phyloP scores from a whole-genome alignment of 2,113 vertebrate species.

The Pluvianellus socialis region DNA sequence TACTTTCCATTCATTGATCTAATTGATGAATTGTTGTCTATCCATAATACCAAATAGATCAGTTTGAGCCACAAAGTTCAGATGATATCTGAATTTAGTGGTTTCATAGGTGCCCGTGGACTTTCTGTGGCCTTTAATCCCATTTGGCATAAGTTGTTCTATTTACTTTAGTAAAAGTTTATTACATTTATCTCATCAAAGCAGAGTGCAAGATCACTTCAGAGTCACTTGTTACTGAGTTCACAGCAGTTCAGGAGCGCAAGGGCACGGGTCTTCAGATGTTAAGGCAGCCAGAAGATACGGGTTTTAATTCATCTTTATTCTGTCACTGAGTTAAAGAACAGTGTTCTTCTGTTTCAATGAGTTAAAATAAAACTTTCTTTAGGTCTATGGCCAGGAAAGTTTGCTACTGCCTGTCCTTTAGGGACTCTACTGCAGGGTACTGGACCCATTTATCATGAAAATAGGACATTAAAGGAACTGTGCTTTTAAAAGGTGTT shows the following conservation, averaged over 20 bases:
- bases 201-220: neutral
- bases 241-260: neutral
- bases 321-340: neutral
- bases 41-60: neutral
- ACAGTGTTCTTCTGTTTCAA: neutral
- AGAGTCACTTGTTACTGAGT: neutral
- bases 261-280: neutral
- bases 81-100: neutral
- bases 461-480: neutral
- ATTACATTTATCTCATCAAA: neutral
- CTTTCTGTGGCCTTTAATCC: neutral
- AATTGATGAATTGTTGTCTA: neutral
- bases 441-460: neutral
- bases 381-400: neutral
- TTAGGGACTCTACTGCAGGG: neutral
- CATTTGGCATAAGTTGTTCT: neutral
- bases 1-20: neutral
- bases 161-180: constrained; percentile 18
- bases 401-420: neutral
- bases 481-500: neutral
- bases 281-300: neutral
- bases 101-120: neutral
- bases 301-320: neutral
- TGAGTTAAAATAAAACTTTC: constrained; percentile 7
- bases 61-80: neutral